These are phyloP conservation scores for Oeneis ivallda DNA, from an alignment of 2,888 invertebrate species.

Conservation along the genomic window DNA sequence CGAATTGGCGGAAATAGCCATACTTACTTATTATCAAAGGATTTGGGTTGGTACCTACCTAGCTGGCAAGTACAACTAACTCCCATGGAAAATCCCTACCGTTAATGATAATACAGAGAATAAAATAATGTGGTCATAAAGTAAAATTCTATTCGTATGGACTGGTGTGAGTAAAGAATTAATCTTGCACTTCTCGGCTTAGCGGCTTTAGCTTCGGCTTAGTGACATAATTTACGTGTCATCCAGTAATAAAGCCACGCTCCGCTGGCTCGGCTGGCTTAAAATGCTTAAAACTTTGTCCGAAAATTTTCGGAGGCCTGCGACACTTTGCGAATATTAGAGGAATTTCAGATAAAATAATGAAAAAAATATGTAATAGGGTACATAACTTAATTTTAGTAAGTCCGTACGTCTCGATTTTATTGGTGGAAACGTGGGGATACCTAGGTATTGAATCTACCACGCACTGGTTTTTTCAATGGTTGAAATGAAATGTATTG, in stretches of 20 bases:
- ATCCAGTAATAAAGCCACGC: slow-evolving; percentile 26
- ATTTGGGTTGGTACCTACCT: too few species aligned
- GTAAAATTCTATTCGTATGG: slow-evolving; percentile 9
- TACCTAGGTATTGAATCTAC: too few species aligned
- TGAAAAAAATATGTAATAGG: too few species aligned
- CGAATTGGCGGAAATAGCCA: too few species aligned
- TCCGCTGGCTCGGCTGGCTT: slow-evolving; percentile 7
- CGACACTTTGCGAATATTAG: background rate
- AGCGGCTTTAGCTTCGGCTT: slow-evolving; percentile 20
- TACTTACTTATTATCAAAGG: too few species aligned
- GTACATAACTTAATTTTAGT: too few species aligned
- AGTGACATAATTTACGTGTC: slow-evolving; percentile 28
- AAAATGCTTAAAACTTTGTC: slow-evolving; percentile 12
- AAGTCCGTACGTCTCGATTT: too few species aligned
- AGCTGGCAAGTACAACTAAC: too few species aligned
- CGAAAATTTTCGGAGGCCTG: background rate
- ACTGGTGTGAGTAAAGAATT: slow-evolving; percentile 20
- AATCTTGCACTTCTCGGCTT: slow-evolving; percentile 23
- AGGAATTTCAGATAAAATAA: background rate
- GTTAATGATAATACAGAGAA: background rate
- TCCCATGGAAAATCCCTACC: too few species aligned
- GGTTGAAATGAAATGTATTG: too few species aligned
- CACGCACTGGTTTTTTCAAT: too few species aligned
- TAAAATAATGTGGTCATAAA: background rate
- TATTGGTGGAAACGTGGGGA: too few species aligned